A percentile compares a stretch with the other conserved stretches of the same genome.
Evolutionary conservation across 2,888 invertebrate genomes (phyloP).

Genomic region (Chymomyza amoena): DNA sequence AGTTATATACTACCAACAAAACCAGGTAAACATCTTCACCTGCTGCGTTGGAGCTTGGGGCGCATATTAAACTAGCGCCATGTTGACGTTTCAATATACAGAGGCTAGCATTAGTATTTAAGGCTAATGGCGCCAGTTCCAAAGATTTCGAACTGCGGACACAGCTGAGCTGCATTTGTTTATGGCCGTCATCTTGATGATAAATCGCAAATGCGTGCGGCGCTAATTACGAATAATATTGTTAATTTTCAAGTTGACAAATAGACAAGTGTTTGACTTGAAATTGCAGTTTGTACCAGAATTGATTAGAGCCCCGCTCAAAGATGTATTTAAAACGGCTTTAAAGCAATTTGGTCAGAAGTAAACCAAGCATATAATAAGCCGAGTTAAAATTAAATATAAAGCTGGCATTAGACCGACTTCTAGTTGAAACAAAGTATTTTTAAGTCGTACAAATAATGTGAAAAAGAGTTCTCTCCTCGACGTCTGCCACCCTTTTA

Average conservation of each 20-base stretch:
- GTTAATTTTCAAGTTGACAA: neutral
- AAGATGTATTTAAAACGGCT: too few relatives aligned
- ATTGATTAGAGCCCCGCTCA: too few relatives aligned
- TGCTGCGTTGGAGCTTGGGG: conserved; percentile 40
- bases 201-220: conserved; percentile 54
- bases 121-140: conserved; percentile 23
- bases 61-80: conserved; percentile 12
- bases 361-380: too few relatives aligned
- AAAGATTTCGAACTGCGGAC: conserved; percentile 33
- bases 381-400: too few relatives aligned
- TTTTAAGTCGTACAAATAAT: too few relatives aligned
- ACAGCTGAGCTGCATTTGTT: conserved; percentile 36
- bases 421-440: too few relatives aligned
- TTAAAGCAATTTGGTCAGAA: too few relatives aligned
- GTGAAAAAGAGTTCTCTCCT: too few relatives aligned
- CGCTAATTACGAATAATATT: conserved; percentile 50
- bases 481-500: too few relatives aligned
- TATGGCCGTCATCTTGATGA: conserved; percentile 56
- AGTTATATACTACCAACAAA: conserved; percentile 3
- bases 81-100: conserved; percentile 28
- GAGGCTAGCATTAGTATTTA: conserved; percentile 29
- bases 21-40: conserved; percentile 65
- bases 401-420: too few relatives aligned
- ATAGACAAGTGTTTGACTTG: too few relatives aligned
- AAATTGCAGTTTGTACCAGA: too few relatives aligned